Evolutionary conservation across 2,888 invertebrate species (phyloP).

Genomic region (Loripinus fragilis): DNA sequence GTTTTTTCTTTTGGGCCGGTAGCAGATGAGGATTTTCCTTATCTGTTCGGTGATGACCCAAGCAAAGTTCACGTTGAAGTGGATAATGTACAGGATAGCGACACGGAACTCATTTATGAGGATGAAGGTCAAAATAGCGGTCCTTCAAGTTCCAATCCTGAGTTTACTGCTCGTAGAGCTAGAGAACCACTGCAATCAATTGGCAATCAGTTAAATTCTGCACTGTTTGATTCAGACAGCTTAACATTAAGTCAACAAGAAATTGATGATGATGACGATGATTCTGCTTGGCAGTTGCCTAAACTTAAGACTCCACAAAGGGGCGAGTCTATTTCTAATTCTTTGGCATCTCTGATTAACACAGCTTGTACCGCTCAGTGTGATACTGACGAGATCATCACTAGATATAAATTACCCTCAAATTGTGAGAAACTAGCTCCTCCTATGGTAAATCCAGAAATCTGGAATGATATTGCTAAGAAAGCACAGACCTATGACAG

Average conservation of each 20-base stretch:
- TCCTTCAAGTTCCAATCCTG: not conserved
- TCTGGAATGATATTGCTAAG: too few species aligned
- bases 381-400: too few species aligned
- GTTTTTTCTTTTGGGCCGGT: too few species aligned
- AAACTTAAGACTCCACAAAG: slow-evolving; percentile 16
- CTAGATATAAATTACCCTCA: slow-evolving; percentile 22
- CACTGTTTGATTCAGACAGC: not conserved
- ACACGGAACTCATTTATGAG: not conserved
- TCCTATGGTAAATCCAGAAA: slow-evolving; percentile 29
- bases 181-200: not conserved
- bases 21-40: not conserved
- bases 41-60: not conserved
- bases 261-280: not conserved
- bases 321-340: not conserved
- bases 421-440: slow-evolving; percentile 22
- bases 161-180: not conserved
- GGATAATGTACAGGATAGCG: not conserved
- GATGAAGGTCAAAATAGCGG: not conserved
- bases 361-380: too few species aligned
- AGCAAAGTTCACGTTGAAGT: too few species aligned
- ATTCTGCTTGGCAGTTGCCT: slow-evolving; percentile 2
- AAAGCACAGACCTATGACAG: too few species aligned
- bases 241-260: not conserved
- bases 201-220: not conserved
- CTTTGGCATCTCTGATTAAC: too few species aligned